Conservation (phyloP, 1,140 invertebrate genomes). For the Papilio machaon region DNA sequence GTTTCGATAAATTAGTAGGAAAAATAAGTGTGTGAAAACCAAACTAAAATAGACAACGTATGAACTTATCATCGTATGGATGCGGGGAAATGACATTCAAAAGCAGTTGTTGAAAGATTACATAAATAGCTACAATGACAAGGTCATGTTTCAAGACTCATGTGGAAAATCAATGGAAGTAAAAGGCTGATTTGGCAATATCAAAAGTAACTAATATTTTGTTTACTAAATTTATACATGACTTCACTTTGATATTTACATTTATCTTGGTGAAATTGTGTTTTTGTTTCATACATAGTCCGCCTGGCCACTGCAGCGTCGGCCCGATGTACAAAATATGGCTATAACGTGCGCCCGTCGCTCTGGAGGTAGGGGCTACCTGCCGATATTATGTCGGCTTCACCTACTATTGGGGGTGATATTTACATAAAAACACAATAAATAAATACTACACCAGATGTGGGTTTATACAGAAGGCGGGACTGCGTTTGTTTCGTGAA, state of each 20-base stretch:
- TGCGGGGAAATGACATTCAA: background rate
- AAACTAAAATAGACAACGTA: no score
- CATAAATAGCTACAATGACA: background rate
- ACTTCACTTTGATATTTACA: conserved; percentile 25
- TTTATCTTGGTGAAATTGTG: conserved; percentile 39
- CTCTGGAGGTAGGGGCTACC: conserved; percentile 31
- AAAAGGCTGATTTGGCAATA: background rate
- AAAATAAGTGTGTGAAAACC: no score
- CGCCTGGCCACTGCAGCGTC: conserved; percentile 31
- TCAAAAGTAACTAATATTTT: background rate
- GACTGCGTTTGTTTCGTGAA: background rate
- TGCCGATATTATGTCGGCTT: background rate
- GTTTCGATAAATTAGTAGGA: no score
- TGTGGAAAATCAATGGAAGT: background rate
- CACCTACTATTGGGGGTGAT: background rate
- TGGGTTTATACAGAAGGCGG: background rate
- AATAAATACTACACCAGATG: background rate
- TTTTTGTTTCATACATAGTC: conserved; percentile 39
- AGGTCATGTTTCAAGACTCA: background rate
- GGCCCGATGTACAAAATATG: conserved; percentile 33
- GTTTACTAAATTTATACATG: conserved; percentile 14
- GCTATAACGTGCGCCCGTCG: conserved; percentile 27
- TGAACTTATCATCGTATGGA: no score
- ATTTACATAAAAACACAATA: background rate
- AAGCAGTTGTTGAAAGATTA: background rate